Evolutionary conservation across 2,113 vertebrate genomes (phyloP).

Genomic region (Raphicerus campestris): DNA sequence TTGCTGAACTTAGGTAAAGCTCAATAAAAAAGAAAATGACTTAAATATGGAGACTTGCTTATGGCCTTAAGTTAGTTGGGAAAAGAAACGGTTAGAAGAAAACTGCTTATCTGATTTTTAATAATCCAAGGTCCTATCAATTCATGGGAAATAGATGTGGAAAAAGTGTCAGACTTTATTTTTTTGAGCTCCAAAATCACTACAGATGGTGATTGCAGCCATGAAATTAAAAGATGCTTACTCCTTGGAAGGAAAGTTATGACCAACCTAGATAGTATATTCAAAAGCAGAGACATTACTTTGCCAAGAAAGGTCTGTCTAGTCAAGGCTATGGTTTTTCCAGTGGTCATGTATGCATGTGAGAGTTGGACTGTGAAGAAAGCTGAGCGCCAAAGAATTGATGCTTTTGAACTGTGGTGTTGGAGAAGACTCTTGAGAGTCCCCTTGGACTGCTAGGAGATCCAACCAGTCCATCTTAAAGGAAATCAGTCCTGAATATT

Average conservation of each 20-base stretch:
- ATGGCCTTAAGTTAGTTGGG: too few species aligned
- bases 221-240: too few species aligned
- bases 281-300: too few species aligned
- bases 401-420: neutral
- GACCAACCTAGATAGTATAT: too few species aligned
- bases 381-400: accelerated
- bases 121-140: neutral
- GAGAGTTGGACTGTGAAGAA: neutral
- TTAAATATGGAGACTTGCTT: accelerated
- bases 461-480: neutral
- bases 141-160: too few species aligned
- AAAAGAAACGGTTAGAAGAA: neutral
- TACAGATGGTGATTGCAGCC: too few species aligned
- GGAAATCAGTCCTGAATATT: neutral
- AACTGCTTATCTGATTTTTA: neutral
- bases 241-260: too few species aligned
- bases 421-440: neutral
- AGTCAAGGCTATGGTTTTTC: neutral
- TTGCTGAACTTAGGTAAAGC: neutral
- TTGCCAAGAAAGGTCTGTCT: neutral
- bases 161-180: too few species aligned
- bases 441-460: neutral
- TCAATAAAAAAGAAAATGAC: neutral
- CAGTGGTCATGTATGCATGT: neutral
- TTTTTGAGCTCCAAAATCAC: too few species aligned